phyloP scores from a whole-genome alignment of 2,888 invertebrate species.

The Lymantria dispar region DNA sequence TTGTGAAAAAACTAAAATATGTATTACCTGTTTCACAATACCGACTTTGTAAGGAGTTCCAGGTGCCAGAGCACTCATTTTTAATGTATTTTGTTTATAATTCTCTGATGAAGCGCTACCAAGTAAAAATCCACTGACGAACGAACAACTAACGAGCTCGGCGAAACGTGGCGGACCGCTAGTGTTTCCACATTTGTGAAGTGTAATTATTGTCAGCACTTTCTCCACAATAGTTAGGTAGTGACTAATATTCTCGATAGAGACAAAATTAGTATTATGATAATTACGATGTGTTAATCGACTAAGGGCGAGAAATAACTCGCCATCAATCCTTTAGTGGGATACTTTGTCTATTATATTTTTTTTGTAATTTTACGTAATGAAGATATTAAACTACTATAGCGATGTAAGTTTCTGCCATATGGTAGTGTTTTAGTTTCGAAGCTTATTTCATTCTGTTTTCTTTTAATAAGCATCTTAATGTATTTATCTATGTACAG shows the following conservation, averaged over 20 bases:
- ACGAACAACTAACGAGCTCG: slow-evolving; percentile 59
- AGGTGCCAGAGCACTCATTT: slow-evolving; percentile 73
- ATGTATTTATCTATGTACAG: too few species aligned
- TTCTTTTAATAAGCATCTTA: too few species aligned
- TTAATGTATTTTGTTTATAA: slow-evolving; percentile 42
- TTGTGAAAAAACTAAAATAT: slow-evolving; percentile 36
- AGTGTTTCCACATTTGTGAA: slow-evolving; percentile 61
- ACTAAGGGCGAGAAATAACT: slow-evolving; percentile 7
- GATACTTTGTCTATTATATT: too few species aligned
- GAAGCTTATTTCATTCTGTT: too few species aligned
- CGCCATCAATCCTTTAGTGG: too few species aligned
- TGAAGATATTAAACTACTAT: too few species aligned
- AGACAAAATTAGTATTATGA: background rate
- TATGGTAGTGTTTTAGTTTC: too few species aligned
- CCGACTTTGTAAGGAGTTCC: slow-evolving; percentile 67
- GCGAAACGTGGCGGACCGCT: slow-evolving; percentile 74
- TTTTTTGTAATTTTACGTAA: too few species aligned
- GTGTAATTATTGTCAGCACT: slow-evolving; percentile 25
- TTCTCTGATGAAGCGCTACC: slow-evolving; percentile 47
- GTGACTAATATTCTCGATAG: slow-evolving; percentile 21
- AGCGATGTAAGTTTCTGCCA: too few species aligned
- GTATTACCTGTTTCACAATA: slow-evolving; percentile 76
- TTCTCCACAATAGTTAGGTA: slow-evolving; percentile 16
- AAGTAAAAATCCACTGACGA: slow-evolving; percentile 58
- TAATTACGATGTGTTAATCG: slow-evolving; percentile 9